Conservation (phyloP, 2,797 vertebrate species). For the Danio jaintianensis region DNA sequence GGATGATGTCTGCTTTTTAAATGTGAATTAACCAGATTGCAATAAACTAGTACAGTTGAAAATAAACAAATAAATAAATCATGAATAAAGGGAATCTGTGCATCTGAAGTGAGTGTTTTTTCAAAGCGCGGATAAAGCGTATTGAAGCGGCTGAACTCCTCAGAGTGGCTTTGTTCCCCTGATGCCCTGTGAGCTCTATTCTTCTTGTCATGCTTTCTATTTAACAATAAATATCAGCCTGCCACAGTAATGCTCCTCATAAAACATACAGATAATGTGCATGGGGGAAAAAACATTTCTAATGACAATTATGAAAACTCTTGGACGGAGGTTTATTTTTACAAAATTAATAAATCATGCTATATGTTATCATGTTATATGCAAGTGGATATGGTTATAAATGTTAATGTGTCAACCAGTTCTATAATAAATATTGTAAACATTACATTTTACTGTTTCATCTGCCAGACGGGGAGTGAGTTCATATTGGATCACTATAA, state of each 20-base stretch:
- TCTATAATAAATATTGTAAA: not conserved
- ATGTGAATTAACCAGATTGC: constrained; percentile 99
- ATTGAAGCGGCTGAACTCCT: constrained; percentile 28
- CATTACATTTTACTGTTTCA: not conserved
- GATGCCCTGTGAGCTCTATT: constrained; percentile 12
- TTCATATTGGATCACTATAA: constrained; percentile 3
- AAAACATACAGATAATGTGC: not conserved
- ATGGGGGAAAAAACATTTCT: not conserved
- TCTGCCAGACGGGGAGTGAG: not conserved
- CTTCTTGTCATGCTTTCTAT: constrained; percentile 29
- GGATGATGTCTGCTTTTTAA: constrained; percentile 98
- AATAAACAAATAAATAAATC: constrained; percentile 82
- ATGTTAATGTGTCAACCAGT: not conserved
- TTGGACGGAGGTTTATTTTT: constrained; percentile 7
- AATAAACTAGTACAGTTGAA: constrained; percentile 96
- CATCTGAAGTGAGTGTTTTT: constrained; percentile 72
- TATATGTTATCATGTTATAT: not conserved
- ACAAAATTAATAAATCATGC: not conserved
- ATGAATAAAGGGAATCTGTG: constrained; percentile 90
- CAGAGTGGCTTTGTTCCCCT: not conserved
- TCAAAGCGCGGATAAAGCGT: constrained; percentile 30
- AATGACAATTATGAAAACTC: not conserved
- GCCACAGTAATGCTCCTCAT: constrained; percentile 8
- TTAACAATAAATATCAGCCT: constrained; percentile 25
- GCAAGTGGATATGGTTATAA: not conserved